phyloP scores from a whole-genome alignment of 2,113 vertebrate genomes.

The Anthoscopus minutus region DNA sequence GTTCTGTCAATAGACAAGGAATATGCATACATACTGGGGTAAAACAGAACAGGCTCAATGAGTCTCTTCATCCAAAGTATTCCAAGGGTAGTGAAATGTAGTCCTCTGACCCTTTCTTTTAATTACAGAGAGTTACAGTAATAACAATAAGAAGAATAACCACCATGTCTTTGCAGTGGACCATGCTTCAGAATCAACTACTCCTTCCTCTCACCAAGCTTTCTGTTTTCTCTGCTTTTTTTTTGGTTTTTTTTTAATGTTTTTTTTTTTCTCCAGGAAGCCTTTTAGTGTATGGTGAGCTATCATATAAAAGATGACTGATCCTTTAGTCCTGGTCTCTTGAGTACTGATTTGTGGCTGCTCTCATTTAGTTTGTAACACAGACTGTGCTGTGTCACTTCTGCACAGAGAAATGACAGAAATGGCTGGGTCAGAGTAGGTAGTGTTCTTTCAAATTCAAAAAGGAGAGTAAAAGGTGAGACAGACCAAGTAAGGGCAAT shows the following conservation, averaged over 20 bases:
- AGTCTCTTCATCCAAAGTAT: neutral
- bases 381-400: neutral
- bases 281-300: neutral
- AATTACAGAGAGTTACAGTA: neutral
- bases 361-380: neutral
- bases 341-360: neutral
- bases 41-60: neutral
- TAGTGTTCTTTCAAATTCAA: neutral
- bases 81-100: neutral
- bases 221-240: neutral
- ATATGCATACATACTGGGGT: neutral
- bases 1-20: neutral
- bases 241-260: neutral
- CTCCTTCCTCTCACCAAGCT: neutral
- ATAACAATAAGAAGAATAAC: neutral
- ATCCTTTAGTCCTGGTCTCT: neutral
- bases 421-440: neutral
- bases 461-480: neutral
- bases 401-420: neutral
- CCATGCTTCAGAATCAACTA: neutral
- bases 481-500: neutral
- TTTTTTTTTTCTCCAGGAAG: neutral
- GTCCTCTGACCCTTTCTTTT: neutral
- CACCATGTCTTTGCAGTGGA: neutral
- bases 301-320: neutral